Conservation (phyloP, 2,113 vertebrate species). For the Saimiri boliviensis region DNA sequence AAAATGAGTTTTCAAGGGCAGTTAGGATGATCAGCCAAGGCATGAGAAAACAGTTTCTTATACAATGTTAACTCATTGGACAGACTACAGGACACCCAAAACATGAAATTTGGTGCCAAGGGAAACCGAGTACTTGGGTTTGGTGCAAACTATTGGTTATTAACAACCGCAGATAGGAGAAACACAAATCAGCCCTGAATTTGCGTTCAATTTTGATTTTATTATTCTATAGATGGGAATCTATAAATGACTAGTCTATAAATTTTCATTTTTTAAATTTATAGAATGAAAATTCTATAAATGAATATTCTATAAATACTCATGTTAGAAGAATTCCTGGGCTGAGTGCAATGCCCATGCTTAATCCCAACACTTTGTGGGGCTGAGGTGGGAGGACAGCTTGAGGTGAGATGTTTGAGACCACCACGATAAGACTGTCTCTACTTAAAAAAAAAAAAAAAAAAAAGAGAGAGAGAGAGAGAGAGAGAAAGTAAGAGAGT, state of each 20-base stretch:
- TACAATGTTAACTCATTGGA: neutral
- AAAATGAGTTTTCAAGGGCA: neutral
- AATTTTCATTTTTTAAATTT: neutral
- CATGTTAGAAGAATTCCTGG: conserved; percentile 34
- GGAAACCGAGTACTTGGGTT: neutral
- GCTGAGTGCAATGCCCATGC: no score
- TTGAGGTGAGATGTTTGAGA: no score
- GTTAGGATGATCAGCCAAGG: neutral
- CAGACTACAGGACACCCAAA: neutral
- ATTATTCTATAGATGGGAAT: conserved; percentile 49
- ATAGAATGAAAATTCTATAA: conserved; percentile 33
- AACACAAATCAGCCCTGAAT: neutral
- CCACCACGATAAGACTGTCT: no score
- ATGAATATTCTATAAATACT: conserved; percentile 41
- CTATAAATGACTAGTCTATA: conserved; percentile 45
- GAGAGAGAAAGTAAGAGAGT: no score
- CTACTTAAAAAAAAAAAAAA: no score
- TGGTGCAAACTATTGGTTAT: neutral
- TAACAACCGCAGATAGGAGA: neutral
- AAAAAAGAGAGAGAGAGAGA: no score
- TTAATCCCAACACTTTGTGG: no score
- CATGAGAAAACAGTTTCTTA: neutral
- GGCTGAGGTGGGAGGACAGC: no score
- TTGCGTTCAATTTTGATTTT: conserved; percentile 45
- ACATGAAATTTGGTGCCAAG: neutral